Evolutionary conservation across 1,140 invertebrate genomes (phyloP).

Genomic region (Heliothis virescens): DNA sequence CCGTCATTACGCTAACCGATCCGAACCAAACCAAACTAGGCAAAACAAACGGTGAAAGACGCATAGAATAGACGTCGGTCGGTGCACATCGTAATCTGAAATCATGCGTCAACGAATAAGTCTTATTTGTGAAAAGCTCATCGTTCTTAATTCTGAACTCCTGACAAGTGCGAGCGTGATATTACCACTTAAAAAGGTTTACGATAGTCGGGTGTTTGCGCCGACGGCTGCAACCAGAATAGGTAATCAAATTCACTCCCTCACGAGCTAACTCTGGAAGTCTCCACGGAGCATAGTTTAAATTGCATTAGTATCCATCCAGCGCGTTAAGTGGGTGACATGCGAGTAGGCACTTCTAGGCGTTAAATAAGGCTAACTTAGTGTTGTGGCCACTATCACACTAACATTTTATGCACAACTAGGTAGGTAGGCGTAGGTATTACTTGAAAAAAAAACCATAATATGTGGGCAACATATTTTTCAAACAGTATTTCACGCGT

Average conservation of each 20-base stretch:
- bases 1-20: too few relatives aligned
- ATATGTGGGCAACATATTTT: too few relatives aligned
- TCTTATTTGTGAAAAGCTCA: conserved; percentile 3
- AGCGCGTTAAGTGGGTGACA: background rate
- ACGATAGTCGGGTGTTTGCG: conserved; percentile 16
- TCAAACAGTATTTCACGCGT: background rate
- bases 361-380: background rate
- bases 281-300: conserved; percentile 12
- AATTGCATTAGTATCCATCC: conserved; percentile 29
- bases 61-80: too few relatives aligned
- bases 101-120: too few relatives aligned
- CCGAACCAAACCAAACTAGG: too few relatives aligned
- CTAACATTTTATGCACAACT: too few relatives aligned
- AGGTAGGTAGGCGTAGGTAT: too few relatives aligned
- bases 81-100: too few relatives aligned
- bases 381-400: too few relatives aligned
- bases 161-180: background rate
- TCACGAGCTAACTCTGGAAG: background rate
- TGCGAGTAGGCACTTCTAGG: background rate
- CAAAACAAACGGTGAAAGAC: too few relatives aligned
- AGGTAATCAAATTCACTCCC: conserved; percentile 13
- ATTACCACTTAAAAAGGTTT: conserved; percentile 42
- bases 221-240: conserved; percentile 24
- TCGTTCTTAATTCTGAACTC: background rate
- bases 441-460: too few relatives aligned